A percentile compares a stretch with the other conserved stretches of the same genome.
Evolutionary conservation across 2,888 invertebrate species (phyloP).

Genomic region (Argyresthia goedartella): DNA sequence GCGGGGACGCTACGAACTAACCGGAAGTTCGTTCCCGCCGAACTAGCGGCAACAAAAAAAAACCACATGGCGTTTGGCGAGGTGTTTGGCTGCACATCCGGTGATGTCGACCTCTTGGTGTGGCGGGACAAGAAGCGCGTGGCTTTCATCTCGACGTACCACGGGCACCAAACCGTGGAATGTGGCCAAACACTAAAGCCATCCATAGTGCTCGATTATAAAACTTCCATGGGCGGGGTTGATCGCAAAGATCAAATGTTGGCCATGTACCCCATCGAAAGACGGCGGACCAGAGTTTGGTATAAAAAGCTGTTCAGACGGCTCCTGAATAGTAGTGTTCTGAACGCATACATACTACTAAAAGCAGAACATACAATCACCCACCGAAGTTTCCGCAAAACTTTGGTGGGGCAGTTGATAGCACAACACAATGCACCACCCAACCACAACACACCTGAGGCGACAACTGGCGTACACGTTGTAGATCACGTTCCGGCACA

Average conservation of each 20-base stretch:
- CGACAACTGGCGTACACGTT: no score
- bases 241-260: constrained; percentile 17
- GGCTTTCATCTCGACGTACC: constrained; percentile 5
- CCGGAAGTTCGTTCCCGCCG: constrained; percentile 14
- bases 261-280: constrained; percentile 17
- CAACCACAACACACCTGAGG: no score
- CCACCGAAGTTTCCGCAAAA: no score
- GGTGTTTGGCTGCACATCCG: constrained; percentile 10
- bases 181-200: constrained; percentile 5
- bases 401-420: background rate
- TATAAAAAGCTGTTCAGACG: constrained; percentile 17
- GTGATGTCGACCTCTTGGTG: constrained; percentile 21
- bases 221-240: constrained; percentile 11
- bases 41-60: background rate
- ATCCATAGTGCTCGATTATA: constrained; percentile 11
- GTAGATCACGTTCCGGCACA: no score
- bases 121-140: constrained; percentile 10
- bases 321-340: background rate
- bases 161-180: constrained; percentile 2
- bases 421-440: background rate
- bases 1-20: constrained; percentile 16
- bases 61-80: background rate
- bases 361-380: background rate
- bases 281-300: constrained; percentile 16
- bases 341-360: background rate